Evolutionary conservation across 1,140 invertebrate species (phyloP).

Genomic region (Belonocnema kinseyi): DNA sequence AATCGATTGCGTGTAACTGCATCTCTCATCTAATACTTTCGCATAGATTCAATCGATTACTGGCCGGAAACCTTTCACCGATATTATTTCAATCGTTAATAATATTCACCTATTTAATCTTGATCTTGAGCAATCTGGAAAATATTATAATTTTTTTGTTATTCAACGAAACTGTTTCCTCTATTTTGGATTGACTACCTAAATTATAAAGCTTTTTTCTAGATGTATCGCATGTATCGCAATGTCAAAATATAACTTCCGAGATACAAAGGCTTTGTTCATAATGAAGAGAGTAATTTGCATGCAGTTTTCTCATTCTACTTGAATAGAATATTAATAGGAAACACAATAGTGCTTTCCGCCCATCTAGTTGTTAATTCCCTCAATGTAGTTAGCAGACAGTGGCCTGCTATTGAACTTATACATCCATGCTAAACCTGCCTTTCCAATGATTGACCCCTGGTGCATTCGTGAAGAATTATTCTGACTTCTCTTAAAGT

Average conservation of each 20-base stretch:
- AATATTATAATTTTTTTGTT: background rate
- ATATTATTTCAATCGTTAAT: background rate
- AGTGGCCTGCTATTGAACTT: conserved; percentile 1
- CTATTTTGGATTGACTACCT: too few relatives aligned
- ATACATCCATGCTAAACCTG: background rate
- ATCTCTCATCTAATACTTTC: background rate
- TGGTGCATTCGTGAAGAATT: too few relatives aligned
- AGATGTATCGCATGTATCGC: too few relatives aligned
- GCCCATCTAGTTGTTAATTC: too few relatives aligned
- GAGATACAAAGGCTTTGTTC: too few relatives aligned
- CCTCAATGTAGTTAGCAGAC: background rate
- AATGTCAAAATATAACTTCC: too few relatives aligned
- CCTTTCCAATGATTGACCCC: too few relatives aligned
- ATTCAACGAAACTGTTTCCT: background rate
- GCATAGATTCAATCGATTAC: background rate
- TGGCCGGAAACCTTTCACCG: conserved; percentile 54
- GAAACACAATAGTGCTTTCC: too few relatives aligned
- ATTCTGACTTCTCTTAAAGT: background rate
- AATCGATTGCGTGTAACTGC: background rate
- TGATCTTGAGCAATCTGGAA: background rate
- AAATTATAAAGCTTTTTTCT: too few relatives aligned
- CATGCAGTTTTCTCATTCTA: too few relatives aligned
- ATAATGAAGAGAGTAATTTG: too few relatives aligned
- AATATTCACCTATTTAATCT: conserved; percentile 22
- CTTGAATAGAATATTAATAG: too few relatives aligned